Conservation (phyloP, 2,797 vertebrate species). For the Anisognathus igniventris region DNA sequence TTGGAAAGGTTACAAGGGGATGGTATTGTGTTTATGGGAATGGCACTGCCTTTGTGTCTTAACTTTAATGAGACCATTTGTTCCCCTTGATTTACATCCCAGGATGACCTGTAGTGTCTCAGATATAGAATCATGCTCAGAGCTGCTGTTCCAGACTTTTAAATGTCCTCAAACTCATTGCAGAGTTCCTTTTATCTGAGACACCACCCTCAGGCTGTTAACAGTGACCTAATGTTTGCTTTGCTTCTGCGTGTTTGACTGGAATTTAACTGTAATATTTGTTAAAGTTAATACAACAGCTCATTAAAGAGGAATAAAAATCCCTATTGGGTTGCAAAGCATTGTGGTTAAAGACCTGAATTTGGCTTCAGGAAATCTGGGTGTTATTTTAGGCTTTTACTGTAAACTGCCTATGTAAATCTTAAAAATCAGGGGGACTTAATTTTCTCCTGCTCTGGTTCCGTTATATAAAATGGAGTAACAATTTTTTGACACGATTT, state of each 20-base stretch:
- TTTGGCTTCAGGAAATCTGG: not conserved
- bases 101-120: not conserved
- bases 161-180: not conserved
- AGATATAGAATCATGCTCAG: rapidly evolving
- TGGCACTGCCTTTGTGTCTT: not conserved
- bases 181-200: not conserved
- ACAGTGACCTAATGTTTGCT: not conserved
- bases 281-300: not conserved
- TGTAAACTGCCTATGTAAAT: not conserved
- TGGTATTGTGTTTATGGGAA: not conserved
- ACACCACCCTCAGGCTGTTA: not conserved
- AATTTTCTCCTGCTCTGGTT: not conserved
- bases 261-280: not conserved
- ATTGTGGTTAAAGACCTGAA: not conserved
- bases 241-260: not conserved
- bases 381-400: not conserved
- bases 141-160: not conserved
- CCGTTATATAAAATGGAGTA: not conserved
- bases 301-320: slow-evolving; percentile 8
- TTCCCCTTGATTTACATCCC: not conserved
- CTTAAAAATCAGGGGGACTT: not conserved
- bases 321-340: not conserved
- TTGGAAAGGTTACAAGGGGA: not conserved
- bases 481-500: not conserved
- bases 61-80: not conserved